Percentiles rank a stretch among this genome's conserved stretches.
Conservation (phyloP, 2,113 vertebrate genomes). For the Toxostoma redivivum region DNA sequence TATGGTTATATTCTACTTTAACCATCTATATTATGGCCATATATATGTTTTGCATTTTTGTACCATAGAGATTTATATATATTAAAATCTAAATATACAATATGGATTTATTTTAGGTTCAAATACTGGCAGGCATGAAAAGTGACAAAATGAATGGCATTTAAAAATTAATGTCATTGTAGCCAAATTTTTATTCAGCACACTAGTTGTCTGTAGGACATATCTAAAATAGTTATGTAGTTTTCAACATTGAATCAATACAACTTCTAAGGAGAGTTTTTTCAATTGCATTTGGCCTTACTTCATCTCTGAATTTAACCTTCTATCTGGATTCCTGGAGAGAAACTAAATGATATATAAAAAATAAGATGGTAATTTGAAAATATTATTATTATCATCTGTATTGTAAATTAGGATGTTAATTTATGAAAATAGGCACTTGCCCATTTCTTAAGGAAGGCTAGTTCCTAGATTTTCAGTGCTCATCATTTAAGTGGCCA, state of each 20-base stretch:
- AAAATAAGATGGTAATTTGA: neutral
- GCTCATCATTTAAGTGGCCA: slow-evolving; percentile 17
- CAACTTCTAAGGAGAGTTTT: neutral
- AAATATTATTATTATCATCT: neutral
- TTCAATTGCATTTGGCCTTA: neutral
- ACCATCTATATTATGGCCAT: neutral
- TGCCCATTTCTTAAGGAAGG: neutral
- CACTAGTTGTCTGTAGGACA: neutral
- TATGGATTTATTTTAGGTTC: neutral
- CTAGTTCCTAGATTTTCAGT: neutral
- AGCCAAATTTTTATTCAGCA: neutral
- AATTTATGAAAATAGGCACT: neutral
- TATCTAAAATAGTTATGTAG: neutral
- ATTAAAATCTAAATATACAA: neutral
- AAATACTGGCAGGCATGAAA: neutral
- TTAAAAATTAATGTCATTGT: neutral
- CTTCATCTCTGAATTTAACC: neutral
- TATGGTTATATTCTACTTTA: too few relatives aligned
- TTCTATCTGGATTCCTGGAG: neutral
- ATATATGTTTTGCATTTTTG: neutral
- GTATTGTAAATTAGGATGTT: neutral
- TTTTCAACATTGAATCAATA: neutral
- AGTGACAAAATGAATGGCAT: neutral
- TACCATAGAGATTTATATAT: neutral
- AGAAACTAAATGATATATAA: neutral